A percentile compares a stretch with the other conserved stretches of the same genome.
These are phyloP conservation scores for Benthosema pterotum DNA, from an alignment of 2,797 vertebrate species.

Conservation along the genomic window DNA sequence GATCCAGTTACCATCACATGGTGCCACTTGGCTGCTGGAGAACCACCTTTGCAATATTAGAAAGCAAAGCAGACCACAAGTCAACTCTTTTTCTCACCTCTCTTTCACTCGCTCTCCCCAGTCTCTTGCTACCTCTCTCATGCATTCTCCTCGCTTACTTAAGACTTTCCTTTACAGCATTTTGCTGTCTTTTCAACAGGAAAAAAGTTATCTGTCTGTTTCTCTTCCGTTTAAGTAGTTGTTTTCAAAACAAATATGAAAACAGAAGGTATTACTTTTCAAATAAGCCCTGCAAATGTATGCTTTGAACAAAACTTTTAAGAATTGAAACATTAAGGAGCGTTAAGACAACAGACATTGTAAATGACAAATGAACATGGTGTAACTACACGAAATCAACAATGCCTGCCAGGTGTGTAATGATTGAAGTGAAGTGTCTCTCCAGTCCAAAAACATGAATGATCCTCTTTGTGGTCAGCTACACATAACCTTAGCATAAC, in stretches of 20 bases:
- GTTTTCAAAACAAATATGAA: background rate
- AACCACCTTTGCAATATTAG: slow-evolving; percentile 79
- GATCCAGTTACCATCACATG: slow-evolving; percentile 81
- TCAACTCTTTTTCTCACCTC: slow-evolving; percentile 58
- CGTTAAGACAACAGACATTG: too few species aligned
- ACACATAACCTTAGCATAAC: slow-evolving; percentile 20
- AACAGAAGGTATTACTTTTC: background rate
- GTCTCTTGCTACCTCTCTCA: slow-evolving; percentile 12
- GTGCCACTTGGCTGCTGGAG: slow-evolving; percentile 71
- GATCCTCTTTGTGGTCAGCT: slow-evolving; percentile 7
- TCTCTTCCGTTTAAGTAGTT: background rate
- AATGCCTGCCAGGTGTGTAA: slow-evolving; percentile 26
- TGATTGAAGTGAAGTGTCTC: slow-evolving; percentile 41
- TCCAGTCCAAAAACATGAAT: background rate
- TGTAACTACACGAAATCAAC: too few species aligned
- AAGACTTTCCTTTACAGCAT: background rate
- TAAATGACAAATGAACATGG: too few species aligned
- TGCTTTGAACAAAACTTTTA: too few species aligned
- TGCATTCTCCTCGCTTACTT: background rate
- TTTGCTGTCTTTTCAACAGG: background rate
- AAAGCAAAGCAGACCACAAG: slow-evolving; percentile 70
- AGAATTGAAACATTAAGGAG: too few species aligned
- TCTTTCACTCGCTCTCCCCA: background rate
- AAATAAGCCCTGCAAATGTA: background rate
- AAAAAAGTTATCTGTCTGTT: background rate